These are phyloP conservation scores for Frieseomelitta varia DNA, from an alignment of 1,140 invertebrate genomes.

Conservation along the genomic window DNA sequence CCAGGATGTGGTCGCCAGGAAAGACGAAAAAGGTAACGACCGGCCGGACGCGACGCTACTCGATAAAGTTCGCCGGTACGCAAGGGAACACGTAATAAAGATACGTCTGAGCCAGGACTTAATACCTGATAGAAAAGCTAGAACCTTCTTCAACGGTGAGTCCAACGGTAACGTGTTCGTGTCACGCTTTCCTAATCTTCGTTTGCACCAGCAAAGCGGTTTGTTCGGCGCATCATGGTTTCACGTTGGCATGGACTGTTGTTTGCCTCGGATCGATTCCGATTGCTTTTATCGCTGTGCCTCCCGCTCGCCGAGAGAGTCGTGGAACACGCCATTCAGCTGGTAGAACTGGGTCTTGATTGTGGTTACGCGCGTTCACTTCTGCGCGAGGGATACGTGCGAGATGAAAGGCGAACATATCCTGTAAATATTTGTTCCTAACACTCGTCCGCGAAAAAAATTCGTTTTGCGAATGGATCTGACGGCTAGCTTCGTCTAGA, in stretches of 20 bases:
- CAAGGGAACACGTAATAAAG: slow-evolving; percentile 76
- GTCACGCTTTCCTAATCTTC: slow-evolving; percentile 52
- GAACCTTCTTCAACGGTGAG: slow-evolving; percentile 80
- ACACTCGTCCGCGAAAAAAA: neutral
- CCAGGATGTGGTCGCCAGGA: slow-evolving; percentile 50
- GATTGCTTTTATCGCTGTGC: neutral
- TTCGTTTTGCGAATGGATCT: neutral
- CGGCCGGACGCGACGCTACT: slow-evolving; percentile 59
- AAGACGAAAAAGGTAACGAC: slow-evolving; percentile 37
- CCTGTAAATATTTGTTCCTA: neutral
- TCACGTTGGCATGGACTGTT: slow-evolving; percentile 20
- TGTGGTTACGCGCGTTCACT: neutral
- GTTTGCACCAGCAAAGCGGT: slow-evolving; percentile 27
- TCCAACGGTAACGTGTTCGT: slow-evolving; percentile 56
- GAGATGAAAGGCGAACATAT: neutral
- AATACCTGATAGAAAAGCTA: slow-evolving; percentile 69
- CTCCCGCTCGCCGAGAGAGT: neutral
- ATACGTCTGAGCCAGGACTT: slow-evolving; percentile 73
- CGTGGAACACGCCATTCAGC: neutral
- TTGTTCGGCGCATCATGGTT: neutral
- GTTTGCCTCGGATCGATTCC: neutral
- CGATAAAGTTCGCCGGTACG: slow-evolving; percentile 76
- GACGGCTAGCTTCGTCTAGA: neutral
- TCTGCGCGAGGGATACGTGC: neutral
- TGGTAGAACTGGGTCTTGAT: slow-evolving; percentile 22